phyloP scores from a whole-genome alignment of 2,797 vertebrate genomes.

The Crocodylus rhombifer region DNA sequence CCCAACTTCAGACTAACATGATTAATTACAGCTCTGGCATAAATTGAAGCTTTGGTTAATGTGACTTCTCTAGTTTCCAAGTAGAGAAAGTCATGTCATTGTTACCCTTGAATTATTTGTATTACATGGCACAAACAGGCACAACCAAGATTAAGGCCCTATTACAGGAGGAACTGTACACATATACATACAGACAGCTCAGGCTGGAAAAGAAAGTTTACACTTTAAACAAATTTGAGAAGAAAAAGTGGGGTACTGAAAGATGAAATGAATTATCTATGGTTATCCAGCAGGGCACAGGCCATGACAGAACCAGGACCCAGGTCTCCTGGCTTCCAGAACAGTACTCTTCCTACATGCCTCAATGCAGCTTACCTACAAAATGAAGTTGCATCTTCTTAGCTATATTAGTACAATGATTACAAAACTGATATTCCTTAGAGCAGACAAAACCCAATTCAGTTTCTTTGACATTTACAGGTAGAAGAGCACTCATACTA shows the following conservation, averaged over 20 bases:
- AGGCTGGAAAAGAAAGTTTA: not conserved
- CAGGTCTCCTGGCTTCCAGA: not conserved
- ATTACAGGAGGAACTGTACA: not conserved
- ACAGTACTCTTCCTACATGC: not conserved
- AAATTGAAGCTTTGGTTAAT: not conserved
- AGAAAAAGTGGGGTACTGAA: not conserved
- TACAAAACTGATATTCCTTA: not conserved
- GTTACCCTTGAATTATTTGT: not conserved
- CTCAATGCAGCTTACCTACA: not conserved
- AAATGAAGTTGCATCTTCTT: not conserved
- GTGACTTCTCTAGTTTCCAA: not conserved
- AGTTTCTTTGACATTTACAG: not conserved
- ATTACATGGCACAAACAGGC: not conserved
- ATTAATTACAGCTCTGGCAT: not conserved
- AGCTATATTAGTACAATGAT: not conserved
- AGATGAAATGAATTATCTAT: not conserved
- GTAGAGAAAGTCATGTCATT: not conserved
- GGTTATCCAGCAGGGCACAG: not conserved
- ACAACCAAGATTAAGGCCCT: not conserved
- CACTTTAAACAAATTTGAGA: not conserved
- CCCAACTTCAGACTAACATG: no score
- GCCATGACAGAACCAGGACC: not conserved
- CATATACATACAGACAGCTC: not conserved
- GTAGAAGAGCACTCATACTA: not conserved
- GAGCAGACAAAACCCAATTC: rapidly evolving